Percentiles rank a stretch among this genome's conserved stretches.
These are phyloP conservation scores for Drosophila repletoides DNA, from an alignment of 1,140 invertebrate genomes.

Conservation along the genomic window DNA sequence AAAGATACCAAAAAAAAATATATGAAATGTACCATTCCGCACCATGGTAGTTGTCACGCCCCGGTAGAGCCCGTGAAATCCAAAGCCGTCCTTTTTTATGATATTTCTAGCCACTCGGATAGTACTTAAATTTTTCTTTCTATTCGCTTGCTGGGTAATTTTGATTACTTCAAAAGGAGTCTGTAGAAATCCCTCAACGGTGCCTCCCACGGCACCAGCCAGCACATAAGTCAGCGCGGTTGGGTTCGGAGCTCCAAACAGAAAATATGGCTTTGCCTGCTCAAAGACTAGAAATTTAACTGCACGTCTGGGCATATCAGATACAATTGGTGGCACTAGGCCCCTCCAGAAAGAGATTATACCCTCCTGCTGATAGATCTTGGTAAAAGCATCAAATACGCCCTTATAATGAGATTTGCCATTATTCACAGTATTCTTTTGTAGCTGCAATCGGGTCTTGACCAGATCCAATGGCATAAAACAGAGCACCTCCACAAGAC, in stretches of 20 bases:
- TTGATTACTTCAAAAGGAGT: conserved; percentile 98
- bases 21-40: conserved; percentile 94
- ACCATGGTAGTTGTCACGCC: conserved; percentile 92
- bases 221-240: conserved; percentile 91
- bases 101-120: conserved; percentile 90
- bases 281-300: conserved; percentile 96
- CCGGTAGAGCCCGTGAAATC: conserved; percentile 90
- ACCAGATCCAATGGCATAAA: conserved; percentile 49
- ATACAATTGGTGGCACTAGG: conserved; percentile 93
- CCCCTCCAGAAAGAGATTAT: conserved; percentile 93
- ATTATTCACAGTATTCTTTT: background rate
- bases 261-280: conserved; percentile 92
- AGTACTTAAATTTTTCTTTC: conserved; percentile 86
- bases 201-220: conserved; percentile 91
- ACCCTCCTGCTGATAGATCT: conserved; percentile 93
- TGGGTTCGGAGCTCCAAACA: conserved; percentile 87
- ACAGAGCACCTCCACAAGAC: conserved; percentile 1
- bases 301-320: conserved; percentile 95
- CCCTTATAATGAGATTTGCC: conserved; percentile 86
- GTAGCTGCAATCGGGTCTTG: conserved; percentile 47
- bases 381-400: conserved; percentile 91
- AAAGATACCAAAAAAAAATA: conserved; percentile 96
- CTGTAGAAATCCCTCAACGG: conserved; percentile 92
- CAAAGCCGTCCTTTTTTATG: conserved; percentile 88
- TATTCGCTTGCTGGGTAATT: conserved; percentile 90